Conservation (phyloP, 2,888 invertebrate species). For the Erebia ligea region DNA sequence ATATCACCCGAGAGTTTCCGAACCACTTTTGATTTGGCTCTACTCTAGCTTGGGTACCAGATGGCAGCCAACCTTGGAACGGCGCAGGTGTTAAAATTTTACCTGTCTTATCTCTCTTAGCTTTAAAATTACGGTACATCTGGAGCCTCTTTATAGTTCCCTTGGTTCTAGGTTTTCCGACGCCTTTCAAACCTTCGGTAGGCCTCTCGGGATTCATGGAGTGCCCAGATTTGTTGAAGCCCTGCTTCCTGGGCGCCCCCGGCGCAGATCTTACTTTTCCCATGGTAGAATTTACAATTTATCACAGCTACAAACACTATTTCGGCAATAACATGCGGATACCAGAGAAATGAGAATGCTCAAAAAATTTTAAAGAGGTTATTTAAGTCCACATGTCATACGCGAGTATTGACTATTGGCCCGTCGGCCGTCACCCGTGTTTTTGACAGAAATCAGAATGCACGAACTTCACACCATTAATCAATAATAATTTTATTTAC, state of each 20-base stretch:
- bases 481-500: not conserved
- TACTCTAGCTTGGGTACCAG: slow-evolving; percentile 96
- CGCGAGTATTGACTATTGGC: not conserved
- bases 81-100: slow-evolving; percentile 97
- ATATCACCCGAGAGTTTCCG: slow-evolving; percentile 98
- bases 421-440: not conserved
- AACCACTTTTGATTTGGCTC: slow-evolving; percentile 99
- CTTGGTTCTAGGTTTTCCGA: slow-evolving; percentile 93
- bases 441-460: slow-evolving; percentile 23
- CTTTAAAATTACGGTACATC: slow-evolving; percentile 99
- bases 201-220: slow-evolving; percentile 97
- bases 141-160: slow-evolving; percentile 97
- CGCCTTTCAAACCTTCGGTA: slow-evolving; percentile 90
- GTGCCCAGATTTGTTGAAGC: slow-evolving; percentile 93
- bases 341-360: not conserved
- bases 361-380: slow-evolving; percentile 27
- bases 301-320: slow-evolving; percentile 15
- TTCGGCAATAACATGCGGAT: slow-evolving; percentile 8
- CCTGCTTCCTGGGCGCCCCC: slow-evolving; percentile 91
- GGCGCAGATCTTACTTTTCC: slow-evolving; percentile 88
- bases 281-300: slow-evolving; percentile 76
- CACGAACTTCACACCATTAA: slow-evolving; percentile 38
- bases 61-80: slow-evolving; percentile 94
- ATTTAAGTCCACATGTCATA: too few species aligned
- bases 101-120: slow-evolving; percentile 94